Percentiles rank a stretch among this genome's conserved stretches.
phyloP scores from a whole-genome alignment of 2,797 vertebrate genomes.

The Muraenolepis orangiensis region DNA sequence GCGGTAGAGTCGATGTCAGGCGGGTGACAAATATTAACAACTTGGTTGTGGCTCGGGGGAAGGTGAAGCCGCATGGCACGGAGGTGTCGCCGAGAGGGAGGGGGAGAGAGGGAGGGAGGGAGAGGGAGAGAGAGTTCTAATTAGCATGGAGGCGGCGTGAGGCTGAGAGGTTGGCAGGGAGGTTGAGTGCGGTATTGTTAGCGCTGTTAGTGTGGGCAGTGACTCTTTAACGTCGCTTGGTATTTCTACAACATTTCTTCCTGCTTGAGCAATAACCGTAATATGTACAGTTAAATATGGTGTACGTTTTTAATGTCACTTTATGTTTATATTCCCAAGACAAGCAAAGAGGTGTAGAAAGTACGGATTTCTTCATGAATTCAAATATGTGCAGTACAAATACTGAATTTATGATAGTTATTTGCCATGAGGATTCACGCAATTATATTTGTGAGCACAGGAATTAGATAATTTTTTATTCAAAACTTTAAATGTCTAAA shows the following conservation, averaged over 20 bases:
- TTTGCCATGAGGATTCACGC: not conserved
- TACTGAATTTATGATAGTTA: not conserved
- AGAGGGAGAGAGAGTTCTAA: conserved; percentile 25
- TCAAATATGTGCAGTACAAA: not conserved
- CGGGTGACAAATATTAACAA: conserved; percentile 45
- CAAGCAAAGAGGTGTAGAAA: too few species aligned
- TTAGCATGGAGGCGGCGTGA: conserved; percentile 13
- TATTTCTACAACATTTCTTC: not conserved
- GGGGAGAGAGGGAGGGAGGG: conserved; percentile 12
- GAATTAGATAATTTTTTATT: not conserved
- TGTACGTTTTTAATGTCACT: not conserved
- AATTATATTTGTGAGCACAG: not conserved
- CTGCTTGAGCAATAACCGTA: not conserved
- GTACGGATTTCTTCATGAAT: not conserved
- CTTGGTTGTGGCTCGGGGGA: conserved; percentile 27
- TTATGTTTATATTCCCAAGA: too few species aligned
- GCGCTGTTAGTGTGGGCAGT: not conserved
- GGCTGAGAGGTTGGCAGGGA: not conserved
- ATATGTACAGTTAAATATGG: not conserved
- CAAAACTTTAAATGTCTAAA: not conserved
- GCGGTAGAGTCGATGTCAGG: not conserved
- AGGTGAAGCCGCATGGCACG: conserved; percentile 4
- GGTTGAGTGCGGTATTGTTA: not conserved
- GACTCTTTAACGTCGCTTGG: not conserved
- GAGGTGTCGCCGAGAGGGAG: conserved; percentile 17